Evolutionary conservation across 2,113 vertebrate genomes (phyloP).

Genomic region (Neolamprologus variostigma): DNA sequence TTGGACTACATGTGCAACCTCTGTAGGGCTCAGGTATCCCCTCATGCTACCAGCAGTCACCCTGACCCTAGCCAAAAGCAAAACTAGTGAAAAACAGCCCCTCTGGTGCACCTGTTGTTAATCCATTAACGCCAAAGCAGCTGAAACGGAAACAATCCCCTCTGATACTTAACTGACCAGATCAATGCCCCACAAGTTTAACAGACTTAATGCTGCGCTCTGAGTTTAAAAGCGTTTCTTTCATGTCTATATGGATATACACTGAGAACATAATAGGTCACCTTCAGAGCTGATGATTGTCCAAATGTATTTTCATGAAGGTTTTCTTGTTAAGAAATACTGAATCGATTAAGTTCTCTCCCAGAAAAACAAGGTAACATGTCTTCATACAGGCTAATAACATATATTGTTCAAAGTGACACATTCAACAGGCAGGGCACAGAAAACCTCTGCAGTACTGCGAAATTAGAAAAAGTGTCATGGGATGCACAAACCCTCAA

Average conservation of each 20-base stretch:
- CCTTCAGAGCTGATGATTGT: background rate
- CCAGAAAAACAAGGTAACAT: background rate
- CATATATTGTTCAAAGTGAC: background rate
- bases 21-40: background rate
- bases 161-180: background rate
- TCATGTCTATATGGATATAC: background rate
- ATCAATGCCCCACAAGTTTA: background rate
- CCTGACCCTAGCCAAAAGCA: background rate
- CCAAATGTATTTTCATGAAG: background rate
- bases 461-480: background rate
- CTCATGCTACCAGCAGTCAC: background rate
- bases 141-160: background rate
- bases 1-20: background rate
- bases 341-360: background rate
- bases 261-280: background rate
- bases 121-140: background rate
- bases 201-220: background rate
- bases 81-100: background rate
- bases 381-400: background rate
- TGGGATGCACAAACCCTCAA: background rate
- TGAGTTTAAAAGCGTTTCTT: accelerated
- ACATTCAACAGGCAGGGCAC: background rate
- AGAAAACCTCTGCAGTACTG: background rate
- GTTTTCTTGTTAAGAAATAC: background rate
- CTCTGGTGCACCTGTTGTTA: background rate